Conservation (phyloP, 2,797 vertebrate genomes). For the Lepus oiostolus region DNA sequence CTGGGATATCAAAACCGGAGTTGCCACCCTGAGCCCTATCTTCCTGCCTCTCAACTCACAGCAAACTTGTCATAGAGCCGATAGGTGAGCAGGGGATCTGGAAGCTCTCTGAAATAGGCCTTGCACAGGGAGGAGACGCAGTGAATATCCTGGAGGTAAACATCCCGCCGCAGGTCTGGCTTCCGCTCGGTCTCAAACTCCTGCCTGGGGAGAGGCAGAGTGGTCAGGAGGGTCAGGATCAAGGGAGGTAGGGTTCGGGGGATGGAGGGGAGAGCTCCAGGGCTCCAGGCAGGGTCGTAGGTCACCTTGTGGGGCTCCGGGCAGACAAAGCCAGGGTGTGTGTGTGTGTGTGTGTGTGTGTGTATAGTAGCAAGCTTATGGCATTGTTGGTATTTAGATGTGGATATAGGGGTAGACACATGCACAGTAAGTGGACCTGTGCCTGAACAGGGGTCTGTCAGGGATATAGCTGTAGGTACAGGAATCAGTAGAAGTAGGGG, state of each 20-base stretch:
- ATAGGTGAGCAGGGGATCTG: slow-evolving; percentile 97
- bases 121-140: slow-evolving; percentile 97
- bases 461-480: neutral
- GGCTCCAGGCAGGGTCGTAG: neutral
- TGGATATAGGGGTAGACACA: neutral
- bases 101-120: slow-evolving; percentile 97
- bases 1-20: neutral
- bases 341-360: accelerated
- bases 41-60: slow-evolving; percentile 87
- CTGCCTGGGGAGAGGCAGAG: slow-evolving; percentile 87
- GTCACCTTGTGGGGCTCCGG: neutral
- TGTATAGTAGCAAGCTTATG: neutral
- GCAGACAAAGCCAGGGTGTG: neutral
- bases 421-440: neutral
- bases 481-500: neutral
- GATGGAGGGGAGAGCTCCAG: neutral
- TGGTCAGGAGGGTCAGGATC: neutral
- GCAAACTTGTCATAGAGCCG: slow-evolving; percentile 98
- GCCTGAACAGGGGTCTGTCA: neutral
- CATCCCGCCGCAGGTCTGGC: slow-evolving; percentile 92
- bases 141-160: slow-evolving; percentile 98
- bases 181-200: slow-evolving; percentile 93
- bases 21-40: neutral
- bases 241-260: neutral
- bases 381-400: neutral